A percentile compares a stretch with the other conserved stretches of the same genome.
Evolutionary conservation across 1,140 invertebrate species (phyloP).

Genomic region (Musca domestica): DNA sequence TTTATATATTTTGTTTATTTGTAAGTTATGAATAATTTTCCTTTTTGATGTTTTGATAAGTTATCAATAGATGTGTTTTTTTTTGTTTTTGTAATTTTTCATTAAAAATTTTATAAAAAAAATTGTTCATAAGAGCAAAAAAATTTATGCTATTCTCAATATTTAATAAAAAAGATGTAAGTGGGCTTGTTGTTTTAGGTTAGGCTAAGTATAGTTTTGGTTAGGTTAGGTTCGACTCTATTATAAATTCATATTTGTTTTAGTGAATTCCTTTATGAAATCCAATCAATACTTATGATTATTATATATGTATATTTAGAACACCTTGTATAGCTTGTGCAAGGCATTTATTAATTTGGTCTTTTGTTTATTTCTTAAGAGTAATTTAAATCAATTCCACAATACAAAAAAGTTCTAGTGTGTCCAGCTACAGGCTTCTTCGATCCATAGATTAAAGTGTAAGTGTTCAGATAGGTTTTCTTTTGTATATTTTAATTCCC

Average conservation of each 20-base stretch:
- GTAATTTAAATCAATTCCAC: constrained; percentile 1
- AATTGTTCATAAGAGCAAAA: constrained; percentile 17
- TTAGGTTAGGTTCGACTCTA: too few relatives aligned
- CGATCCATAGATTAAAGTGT: background rate
- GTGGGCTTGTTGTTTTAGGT: constrained; percentile 5
- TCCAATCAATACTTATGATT: too few relatives aligned
- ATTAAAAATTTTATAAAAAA: constrained; percentile 18
- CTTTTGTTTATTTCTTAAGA: too few relatives aligned
- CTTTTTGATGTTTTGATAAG: constrained; percentile 34
- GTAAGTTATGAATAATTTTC: too few relatives aligned
- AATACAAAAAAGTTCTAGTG: too few relatives aligned
- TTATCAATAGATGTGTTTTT: background rate
- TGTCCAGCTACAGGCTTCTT: background rate
- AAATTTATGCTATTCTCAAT: constrained; percentile 14
- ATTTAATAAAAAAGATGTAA: background rate
- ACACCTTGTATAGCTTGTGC: too few relatives aligned
- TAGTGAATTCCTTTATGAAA: too few relatives aligned
- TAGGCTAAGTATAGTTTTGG: background rate
- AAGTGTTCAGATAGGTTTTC: background rate
- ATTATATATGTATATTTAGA: too few relatives aligned
- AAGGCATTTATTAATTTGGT: too few relatives aligned
- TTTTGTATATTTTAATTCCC: background rate
- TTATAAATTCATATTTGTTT: too few relatives aligned
- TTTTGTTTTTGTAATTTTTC: too few relatives aligned
- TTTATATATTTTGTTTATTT: too few relatives aligned